A percentile compares a stretch with the other conserved stretches of the same genome.
Conservation (phyloP, 2,797 vertebrate genomes). For the Mareca strepera region DNA sequence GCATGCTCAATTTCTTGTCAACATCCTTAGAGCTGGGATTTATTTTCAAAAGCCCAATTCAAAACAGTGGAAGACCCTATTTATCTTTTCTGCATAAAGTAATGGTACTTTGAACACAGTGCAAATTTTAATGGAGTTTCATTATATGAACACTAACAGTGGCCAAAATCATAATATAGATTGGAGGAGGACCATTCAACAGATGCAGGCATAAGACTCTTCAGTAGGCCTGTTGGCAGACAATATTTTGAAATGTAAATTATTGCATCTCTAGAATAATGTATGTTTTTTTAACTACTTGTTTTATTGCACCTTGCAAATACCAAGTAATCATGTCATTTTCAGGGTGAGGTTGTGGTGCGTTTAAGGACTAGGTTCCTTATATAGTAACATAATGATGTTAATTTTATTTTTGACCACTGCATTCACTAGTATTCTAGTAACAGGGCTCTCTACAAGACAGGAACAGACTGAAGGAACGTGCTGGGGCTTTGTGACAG, state of each 20-base stretch:
- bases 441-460: not conserved
- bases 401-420: not conserved
- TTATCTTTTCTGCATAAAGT: not conserved
- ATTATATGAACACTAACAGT: rapidly evolving
- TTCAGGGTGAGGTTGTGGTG: rapidly evolving
- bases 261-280: rapidly evolving
- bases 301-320: not conserved
- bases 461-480: not conserved
- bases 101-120: not conserved
- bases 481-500: not conserved
- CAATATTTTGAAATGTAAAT: not conserved
- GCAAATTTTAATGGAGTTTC: not conserved
- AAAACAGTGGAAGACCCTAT: not conserved
- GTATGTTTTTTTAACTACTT: rapidly evolving
- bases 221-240: rapidly evolving
- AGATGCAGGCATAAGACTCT: not conserved
- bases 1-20: not conserved
- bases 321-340: rapidly evolving
- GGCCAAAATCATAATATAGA: rapidly evolving
- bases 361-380: not conserved
- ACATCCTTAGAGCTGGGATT: not conserved
- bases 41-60: not conserved
- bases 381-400: not conserved
- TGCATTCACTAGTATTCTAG: rapidly evolving
- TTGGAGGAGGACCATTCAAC: not conserved